A percentile compares a stretch with the other conserved stretches of the same genome.
Conservation (phyloP, 2,888 invertebrate genomes). For the Tachina grossa region DNA sequence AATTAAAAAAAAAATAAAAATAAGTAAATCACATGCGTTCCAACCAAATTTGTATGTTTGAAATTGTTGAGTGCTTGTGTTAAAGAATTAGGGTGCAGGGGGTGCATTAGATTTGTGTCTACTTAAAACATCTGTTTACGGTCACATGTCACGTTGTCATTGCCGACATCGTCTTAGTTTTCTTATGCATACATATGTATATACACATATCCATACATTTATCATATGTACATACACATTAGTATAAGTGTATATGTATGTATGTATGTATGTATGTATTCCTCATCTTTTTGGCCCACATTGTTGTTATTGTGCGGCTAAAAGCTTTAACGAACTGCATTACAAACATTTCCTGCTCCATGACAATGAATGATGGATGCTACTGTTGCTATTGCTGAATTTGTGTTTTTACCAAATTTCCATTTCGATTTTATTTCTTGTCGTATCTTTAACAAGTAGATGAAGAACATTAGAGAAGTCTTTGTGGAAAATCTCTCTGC, state of each 20-base stretch:
- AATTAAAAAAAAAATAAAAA: slow-evolving; percentile 3
- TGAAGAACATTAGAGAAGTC: slow-evolving; percentile 29
- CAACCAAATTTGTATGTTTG: not conserved
- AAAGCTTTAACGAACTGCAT: slow-evolving; percentile 69
- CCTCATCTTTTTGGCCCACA: not conserved
- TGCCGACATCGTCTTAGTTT: slow-evolving; percentile 65
- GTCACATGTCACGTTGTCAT: slow-evolving; percentile 72
- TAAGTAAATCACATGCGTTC: slow-evolving; percentile 8
- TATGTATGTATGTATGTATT: slow-evolving; percentile 8
- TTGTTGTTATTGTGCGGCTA: slow-evolving; percentile 58
- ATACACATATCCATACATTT: slow-evolving; percentile 13
- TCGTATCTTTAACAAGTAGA: slow-evolving; percentile 15
- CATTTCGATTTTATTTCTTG: slow-evolving; percentile 16
- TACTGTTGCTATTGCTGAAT: slow-evolving; percentile 27
- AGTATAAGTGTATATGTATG: not conserved
- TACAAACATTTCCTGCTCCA: slow-evolving; percentile 49
- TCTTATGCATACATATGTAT: not conserved
- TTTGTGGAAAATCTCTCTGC: slow-evolving; percentile 27
- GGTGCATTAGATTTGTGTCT: slow-evolving; percentile 50
- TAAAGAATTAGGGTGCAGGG: slow-evolving; percentile 35
- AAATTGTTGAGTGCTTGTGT: not conserved
- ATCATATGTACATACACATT: not conserved
- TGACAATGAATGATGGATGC: no score
- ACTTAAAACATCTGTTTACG: slow-evolving; percentile 71
- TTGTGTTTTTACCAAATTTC: slow-evolving; percentile 30